A percentile compares a stretch with the other conserved stretches of the same genome.
phyloP scores from a whole-genome alignment of 2,113 vertebrate genomes.

The Tetraodon nigroviridis region DNA sequence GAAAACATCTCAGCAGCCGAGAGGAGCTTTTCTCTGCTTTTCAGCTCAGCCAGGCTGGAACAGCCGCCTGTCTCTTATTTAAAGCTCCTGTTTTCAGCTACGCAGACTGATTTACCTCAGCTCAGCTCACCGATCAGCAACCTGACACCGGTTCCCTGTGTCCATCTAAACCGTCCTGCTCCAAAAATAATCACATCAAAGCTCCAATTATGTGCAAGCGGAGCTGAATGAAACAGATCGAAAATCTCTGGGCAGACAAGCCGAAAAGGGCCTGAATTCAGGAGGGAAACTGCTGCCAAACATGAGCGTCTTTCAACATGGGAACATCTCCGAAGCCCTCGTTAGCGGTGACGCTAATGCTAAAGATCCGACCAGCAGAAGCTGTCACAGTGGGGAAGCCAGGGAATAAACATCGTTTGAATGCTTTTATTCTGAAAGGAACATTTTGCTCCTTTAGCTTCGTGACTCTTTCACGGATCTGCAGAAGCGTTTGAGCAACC shows the following conservation, averaged over 20 bases:
- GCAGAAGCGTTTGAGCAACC: constrained; percentile 46
- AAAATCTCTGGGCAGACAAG: too few relatives aligned
- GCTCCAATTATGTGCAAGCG: neutral
- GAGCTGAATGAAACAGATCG: neutral
- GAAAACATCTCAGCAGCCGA: too few relatives aligned
- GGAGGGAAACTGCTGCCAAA: too few relatives aligned
- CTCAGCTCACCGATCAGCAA: constrained; percentile 41
- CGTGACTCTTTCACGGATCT: constrained; percentile 45
- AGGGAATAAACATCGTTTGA: too few relatives aligned
- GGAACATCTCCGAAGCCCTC: too few relatives aligned
- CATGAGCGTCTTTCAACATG: too few relatives aligned
- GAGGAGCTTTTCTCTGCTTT: too few relatives aligned
- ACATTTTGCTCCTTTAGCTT: constrained; percentile 25
- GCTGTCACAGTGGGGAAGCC: too few relatives aligned
- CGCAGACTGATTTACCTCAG: constrained; percentile 24
- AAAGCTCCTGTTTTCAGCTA: constrained; percentile 1
- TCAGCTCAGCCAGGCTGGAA: neutral
- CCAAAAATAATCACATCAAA: constrained; percentile 46
- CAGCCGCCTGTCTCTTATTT: constrained; percentile 10
- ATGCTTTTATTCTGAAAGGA: too few relatives aligned
- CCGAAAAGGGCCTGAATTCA: too few relatives aligned
- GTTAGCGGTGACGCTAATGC: too few relatives aligned
- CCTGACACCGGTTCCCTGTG: constrained; percentile 25
- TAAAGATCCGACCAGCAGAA: too few relatives aligned
- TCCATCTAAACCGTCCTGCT: constrained; percentile 28